These are phyloP conservation scores for Capromys pilorides DNA, from an alignment of 2,797 vertebrate genomes.

Conservation along the genomic window DNA sequence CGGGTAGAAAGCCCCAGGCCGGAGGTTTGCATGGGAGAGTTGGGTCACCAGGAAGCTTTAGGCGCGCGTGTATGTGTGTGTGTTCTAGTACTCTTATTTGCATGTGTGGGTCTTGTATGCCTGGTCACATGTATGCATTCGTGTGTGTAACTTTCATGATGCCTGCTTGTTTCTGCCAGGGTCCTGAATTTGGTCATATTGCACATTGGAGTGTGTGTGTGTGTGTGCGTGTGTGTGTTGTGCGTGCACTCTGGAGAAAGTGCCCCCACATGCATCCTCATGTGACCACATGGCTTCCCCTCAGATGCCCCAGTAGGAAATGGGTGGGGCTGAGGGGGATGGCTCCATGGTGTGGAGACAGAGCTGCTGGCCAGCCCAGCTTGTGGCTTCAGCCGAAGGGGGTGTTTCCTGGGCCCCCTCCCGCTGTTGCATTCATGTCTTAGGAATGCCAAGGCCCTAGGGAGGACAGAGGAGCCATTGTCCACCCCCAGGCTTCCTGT, in stretches of 20 bases:
- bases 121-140: neutral
- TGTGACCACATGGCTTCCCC: neutral
- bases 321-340: neutral
- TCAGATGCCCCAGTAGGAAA: slow-evolving; percentile 9
- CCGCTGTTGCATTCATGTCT: slow-evolving; percentile 68
- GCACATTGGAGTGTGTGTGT: neutral
- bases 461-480: slow-evolving; percentile 76
- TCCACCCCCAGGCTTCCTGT: slow-evolving; percentile 70
- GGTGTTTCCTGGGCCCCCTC: slow-evolving; percentile 27
- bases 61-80: neutral
- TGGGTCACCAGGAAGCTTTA: neutral
- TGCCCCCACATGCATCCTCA: neutral
- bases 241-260: neutral
- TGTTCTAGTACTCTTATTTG: slow-evolving; percentile 14
- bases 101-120: neutral
- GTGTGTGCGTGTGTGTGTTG: neutral
- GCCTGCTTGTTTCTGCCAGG: neutral
- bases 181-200: slow-evolving; percentile 13
- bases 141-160: neutral
- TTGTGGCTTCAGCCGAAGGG: neutral
- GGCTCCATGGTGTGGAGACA: neutral
- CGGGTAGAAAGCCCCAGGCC: neutral
- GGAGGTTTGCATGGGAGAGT: slow-evolving; percentile 7
- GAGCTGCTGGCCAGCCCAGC: neutral
- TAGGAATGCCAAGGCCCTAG: slow-evolving; percentile 74